Evolutionary conservation across 1,140 invertebrate genomes (phyloP), one percentile per base, ranked within the genome.

Genomic region (Olivierus martensii): DNA sequence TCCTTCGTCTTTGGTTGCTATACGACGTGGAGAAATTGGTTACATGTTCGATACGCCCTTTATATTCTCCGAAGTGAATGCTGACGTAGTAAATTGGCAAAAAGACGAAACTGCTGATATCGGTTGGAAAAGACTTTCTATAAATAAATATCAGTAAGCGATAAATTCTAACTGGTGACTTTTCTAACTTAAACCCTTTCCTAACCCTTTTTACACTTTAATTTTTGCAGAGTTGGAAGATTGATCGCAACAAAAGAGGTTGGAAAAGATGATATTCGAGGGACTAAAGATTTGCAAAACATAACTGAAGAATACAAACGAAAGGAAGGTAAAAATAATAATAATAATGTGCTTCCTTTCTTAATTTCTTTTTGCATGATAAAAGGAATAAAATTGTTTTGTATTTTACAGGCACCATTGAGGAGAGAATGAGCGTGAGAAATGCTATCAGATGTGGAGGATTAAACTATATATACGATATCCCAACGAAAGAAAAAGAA

Each of bases 261-360:
- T 19, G 83, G 84, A 5, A 75, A 72, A 57, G 49, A 60, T 83
- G 82, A 79, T 77, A 79, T 58, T 67, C 80, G 43, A 12, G 64
- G 65, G 38, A 48, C 53, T 9, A 52, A 48, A 17, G 59, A 61
- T 49, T 55, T 62, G 3, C 83, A 91, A 69, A 87, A 94, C 59
- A 82, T 96, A 19, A 94, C 89, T 2, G 62, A 75, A n/a, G 72
- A 70, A 35, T 96, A 96, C 67, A 96, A 96, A 71, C 82, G 83
- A 65, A 77, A 79, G 2, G 91, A 96, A 73, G 82, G 81, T 82
- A 67, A 72, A 28, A 28, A 6, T 28, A 28, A n/a, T n/a, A n/a
- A n/a, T n/a, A n/a, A n/a, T n/a, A n/a, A n/a, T n/a, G n/a, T n/a
- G n/a, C n/a, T n/a, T n/a, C n/a, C n/a, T n/a, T n/a, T n/a, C n/a